These are phyloP conservation scores for Diaphora mendica DNA, from an alignment of 2,888 invertebrate genomes.

Conservation along the genomic window DNA sequence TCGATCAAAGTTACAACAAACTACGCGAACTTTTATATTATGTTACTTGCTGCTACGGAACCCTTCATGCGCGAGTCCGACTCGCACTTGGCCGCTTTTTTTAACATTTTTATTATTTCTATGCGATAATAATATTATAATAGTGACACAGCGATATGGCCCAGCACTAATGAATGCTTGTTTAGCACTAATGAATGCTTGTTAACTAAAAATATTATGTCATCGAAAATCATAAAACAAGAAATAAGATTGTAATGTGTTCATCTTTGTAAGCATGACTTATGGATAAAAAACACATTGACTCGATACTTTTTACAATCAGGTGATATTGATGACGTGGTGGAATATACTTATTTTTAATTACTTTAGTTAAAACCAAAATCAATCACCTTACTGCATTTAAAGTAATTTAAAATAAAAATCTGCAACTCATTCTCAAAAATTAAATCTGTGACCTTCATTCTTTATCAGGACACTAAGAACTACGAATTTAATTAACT, in stretches of 20 bases:
- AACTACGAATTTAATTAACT: conserved; percentile 57
- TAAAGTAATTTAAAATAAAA: conserved; percentile 44
- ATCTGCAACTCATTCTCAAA: conserved; percentile 62
- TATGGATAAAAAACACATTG: background rate
- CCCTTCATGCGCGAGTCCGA: no score
- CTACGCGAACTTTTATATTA: no score
- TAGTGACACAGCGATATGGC: background rate
- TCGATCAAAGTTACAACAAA: no score
- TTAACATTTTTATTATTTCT: background rate
- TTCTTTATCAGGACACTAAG: conserved; percentile 51
- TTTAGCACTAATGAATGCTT: conserved; percentile 29
- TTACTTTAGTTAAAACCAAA: conserved; percentile 5
- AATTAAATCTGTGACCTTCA: conserved; percentile 65
- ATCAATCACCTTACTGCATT: conserved; percentile 29
- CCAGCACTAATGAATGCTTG: conserved; percentile 28
- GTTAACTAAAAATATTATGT: conserved; percentile 8
- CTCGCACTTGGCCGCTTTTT: no score
- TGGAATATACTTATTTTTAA: background rate
- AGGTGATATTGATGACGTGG: background rate
- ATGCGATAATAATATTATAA: background rate
- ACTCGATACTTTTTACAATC: background rate
- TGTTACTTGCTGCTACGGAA: no score
- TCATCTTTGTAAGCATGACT: background rate
- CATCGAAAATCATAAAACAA: conserved; percentile 9
- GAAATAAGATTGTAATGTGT: background rate